Evolutionary conservation across 1,140 invertebrate genomes (phyloP).

Genomic region (Cydia pomonella): DNA sequence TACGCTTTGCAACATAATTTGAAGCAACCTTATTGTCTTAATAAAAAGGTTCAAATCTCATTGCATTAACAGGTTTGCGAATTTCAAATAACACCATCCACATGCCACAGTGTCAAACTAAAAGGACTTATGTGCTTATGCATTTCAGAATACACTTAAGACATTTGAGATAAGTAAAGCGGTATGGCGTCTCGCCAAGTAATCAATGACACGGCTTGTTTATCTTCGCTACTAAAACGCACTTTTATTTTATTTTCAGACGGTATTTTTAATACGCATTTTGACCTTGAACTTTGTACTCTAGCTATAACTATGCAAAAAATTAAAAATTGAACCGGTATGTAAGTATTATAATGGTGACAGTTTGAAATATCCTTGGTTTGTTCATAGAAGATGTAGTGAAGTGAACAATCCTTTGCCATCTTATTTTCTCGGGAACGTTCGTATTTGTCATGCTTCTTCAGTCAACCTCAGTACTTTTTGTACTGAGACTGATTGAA

Average conservation of each 20-base stretch:
- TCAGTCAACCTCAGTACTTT: no score
- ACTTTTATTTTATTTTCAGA: constrained; percentile 25
- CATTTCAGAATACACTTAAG: not conserved
- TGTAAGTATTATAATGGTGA: not conserved
- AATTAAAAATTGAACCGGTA: not conserved
- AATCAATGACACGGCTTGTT: constrained; percentile 9
- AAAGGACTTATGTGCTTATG: not conserved
- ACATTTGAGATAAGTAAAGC: not conserved
- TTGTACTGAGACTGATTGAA: no score
- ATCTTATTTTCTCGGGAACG: no score
- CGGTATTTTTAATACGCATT: not conserved
- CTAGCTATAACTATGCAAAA: not conserved
- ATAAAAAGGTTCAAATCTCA: not conserved
- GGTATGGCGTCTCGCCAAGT: constrained; percentile 3
- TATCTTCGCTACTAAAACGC: constrained; percentile 9
- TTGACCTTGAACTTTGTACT: constrained; percentile 13
- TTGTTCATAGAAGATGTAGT: no score
- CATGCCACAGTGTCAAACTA: not conserved
- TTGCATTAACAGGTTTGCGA: no score
- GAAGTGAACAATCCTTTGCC: no score
- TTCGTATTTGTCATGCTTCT: no score
- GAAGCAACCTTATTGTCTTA: not conserved
- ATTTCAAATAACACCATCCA: not conserved
- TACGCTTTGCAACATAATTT: not conserved
- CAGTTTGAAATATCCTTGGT: no score